These are phyloP conservation scores for Xiphophorus couchianus DNA, from an alignment of 2,113 vertebrate species.

Conservation along the genomic window DNA sequence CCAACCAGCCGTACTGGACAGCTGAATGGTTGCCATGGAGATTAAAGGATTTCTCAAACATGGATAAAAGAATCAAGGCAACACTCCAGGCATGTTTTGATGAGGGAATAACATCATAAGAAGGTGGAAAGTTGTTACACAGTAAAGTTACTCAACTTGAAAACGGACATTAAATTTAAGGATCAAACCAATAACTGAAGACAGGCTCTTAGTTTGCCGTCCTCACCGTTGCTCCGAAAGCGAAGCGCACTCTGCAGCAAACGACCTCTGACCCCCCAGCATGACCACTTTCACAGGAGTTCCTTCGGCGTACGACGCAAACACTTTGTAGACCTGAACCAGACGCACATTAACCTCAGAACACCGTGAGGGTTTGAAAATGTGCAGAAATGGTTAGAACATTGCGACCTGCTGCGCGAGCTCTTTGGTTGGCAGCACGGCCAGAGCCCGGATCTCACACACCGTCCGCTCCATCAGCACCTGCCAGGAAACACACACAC, in stretches of 20 bases:
- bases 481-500: conserved; percentile 64
- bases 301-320: conserved; percentile 85
- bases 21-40: too few species aligned
- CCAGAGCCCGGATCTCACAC: conserved; percentile 88
- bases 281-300: conserved; percentile 85
- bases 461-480: conserved; percentile 85
- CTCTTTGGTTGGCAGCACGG: conserved; percentile 94
- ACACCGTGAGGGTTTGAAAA: background rate
- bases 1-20: too few species aligned
- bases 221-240: conserved; percentile 86
- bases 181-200: too few species aligned
- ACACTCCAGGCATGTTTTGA: too few species aligned
- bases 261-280: conserved; percentile 87
- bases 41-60: too few species aligned
- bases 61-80: too few species aligned
- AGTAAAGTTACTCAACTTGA: too few species aligned
- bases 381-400: background rate
- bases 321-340: conserved; percentile 90
- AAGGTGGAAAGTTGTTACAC: too few species aligned
- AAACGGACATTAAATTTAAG: too few species aligned
- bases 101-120: too few species aligned
- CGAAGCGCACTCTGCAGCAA: conserved; percentile 86
- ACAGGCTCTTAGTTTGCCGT: background rate
- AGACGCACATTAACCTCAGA: background rate
- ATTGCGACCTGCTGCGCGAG: conserved; percentile 88